Evolutionary conservation across 1,140 invertebrate genomes (phyloP), one percentile per base, ranked within the genome.

Genomic region (Eubasilissa regina): DNA sequence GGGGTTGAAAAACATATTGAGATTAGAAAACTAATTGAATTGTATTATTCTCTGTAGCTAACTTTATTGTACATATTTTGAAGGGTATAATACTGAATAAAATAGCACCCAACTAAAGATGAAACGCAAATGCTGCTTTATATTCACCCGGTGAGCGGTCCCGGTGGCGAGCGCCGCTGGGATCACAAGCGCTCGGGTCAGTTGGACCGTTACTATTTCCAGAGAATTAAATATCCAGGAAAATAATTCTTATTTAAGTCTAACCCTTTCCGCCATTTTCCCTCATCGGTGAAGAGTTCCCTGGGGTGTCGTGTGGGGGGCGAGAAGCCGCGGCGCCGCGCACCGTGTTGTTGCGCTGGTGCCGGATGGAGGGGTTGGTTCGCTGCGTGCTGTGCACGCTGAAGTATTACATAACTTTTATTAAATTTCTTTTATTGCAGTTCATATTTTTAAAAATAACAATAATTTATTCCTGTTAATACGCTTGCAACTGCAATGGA

Each of bases 241-340:
- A 68, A 68, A 47, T 68, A 68, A 68, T 68, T 68, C 44, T 68
- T 68, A 68, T 68, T 68, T 68, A 68, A 68, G 12, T 68, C 44
- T 35, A 64, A 64, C 60, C 60, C 60, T 8, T 64, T 43, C 60
- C 60, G 35, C 64, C 44, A 45, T 17, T 68, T 51, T 45, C 44
- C 64, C 64, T 68, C 44, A 45, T 44, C 19, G 64, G 64, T n/a
- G 12, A 47, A 51, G 48, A 51, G 48, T 51, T 47, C 64, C 64
- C 64, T 15, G 7, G 64, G 64, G 64, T 15, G 64, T 68, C 64
- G 64, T 68, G 64, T 6, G 15, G 12, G 64, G 3, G 25, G 25
- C n/a, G 44, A 8, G 21, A 68, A 17, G 45, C 44, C 64, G 45
- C 15, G 15, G 64, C 64, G 35, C 19, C 11, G 13, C 19, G 60